Evolutionary conservation across 2,797 vertebrate species (phyloP), one percentile per base, ranked within the genome.

Genomic region (Alectoris magna): DNA sequence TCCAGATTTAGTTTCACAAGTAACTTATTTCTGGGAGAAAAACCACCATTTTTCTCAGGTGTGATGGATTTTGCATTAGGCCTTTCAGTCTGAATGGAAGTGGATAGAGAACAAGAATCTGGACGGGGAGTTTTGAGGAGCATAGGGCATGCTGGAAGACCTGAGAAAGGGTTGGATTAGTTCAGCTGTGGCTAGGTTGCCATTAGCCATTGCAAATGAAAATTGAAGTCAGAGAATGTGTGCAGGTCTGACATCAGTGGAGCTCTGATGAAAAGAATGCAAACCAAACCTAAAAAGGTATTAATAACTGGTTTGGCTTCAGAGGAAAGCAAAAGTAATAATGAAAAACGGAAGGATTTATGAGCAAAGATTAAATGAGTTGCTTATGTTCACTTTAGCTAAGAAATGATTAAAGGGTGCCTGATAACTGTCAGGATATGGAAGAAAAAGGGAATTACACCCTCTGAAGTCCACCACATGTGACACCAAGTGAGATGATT

Each of bases 371-470:
- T 87, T 77, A 85, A 87, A 87, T 83, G 2, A 93, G 69, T 81
- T 91, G 59, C 73, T 89, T 86, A 11, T 78, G 46, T 92, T 94
- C 87, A 16, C 39, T 93, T 94, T n/a, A 85, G 88, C 71, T 72
- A 34, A 11, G 27, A 87, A 63, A 75, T 77, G 59, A 83, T 93
- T 74, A 94, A 96, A 95, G 69, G 72, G n/a, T 67, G 75, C 38
- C 72, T 71, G 88, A 17, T 85, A 84, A 62, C 83, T 87, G 62
- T 93, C 46, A 77, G 72, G 17, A 70, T 93, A 0, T 6, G 14
- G 87, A 78, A 89, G 36, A 44, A 91, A 91, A 85, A 83, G 55
- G 29, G 27, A 78, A 69, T 59, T 91, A 26, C 4, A 4, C 29
- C 59, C 55, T 73, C 62, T 85, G 69, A 74, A 88, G 79, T 84